A percentile compares a stretch with the other conserved stretches of the same genome.
Conservation (phyloP, 2,888 invertebrate species). For the Embidobia sp. region DNA sequence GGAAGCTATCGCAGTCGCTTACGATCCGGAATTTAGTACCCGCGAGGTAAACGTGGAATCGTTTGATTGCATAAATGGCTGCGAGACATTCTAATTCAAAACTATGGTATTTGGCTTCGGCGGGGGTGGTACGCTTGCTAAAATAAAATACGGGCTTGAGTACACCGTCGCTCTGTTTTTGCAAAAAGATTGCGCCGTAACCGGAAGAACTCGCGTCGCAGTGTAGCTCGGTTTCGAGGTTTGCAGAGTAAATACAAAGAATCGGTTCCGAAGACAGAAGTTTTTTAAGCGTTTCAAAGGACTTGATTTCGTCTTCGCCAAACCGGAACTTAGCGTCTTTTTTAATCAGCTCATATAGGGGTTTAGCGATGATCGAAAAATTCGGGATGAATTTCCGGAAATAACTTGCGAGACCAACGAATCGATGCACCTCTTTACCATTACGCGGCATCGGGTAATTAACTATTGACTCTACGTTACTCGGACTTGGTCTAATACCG, state of each 20-base stretch:
- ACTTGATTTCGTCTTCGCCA: conserved; percentile 60
- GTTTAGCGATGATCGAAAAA: conserved; percentile 8
- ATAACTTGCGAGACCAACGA: conserved; percentile 4
- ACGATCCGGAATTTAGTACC: conserved; percentile 69
- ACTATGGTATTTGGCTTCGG: conserved; percentile 71
- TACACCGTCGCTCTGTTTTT: conserved; percentile 64
- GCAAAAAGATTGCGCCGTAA: conserved; percentile 72
- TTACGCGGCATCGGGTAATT: conserved; percentile 13
- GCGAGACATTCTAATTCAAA: conserved; percentile 67
- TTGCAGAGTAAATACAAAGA: conserved; percentile 2
- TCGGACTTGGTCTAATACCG: background rate
- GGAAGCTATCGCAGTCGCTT: conserved; percentile 47
- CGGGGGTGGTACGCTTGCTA: conserved; percentile 68
- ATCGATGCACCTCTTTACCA: conserved; percentile 6
- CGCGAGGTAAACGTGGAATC: conserved; percentile 68
- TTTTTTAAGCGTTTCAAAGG: conserved; percentile 67
- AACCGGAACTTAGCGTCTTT: conserved; percentile 64
- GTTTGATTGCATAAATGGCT: conserved; percentile 60
- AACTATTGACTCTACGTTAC: background rate
- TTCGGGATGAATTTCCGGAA: conserved; percentile 3
- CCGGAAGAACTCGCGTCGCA: conserved; percentile 73
- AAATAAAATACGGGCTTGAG: conserved; percentile 70
- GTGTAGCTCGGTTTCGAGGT: conserved; percentile 71
- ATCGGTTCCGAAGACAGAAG: conserved; percentile 65
- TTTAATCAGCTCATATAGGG: conserved; percentile 3